Percentiles rank a stretch among this genome's conserved stretches.
phyloP scores from a whole-genome alignment of 2,797 vertebrate species.

The Enteromius anoplus region DNA sequence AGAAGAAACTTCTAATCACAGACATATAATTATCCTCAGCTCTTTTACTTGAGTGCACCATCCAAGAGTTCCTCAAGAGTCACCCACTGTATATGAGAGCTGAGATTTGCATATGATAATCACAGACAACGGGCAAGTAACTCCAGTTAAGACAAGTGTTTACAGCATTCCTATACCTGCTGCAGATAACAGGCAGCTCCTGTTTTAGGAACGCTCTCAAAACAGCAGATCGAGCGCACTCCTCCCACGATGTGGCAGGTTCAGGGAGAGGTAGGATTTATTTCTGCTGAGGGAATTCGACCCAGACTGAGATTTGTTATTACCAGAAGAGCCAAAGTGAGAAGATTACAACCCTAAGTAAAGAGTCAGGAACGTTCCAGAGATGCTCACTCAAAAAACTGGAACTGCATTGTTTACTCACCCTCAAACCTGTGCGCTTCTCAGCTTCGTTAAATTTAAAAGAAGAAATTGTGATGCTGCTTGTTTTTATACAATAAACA shows the following conservation, averaged over 20 bases:
- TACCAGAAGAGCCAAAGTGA: conserved; percentile 24
- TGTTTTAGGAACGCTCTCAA: conserved; percentile 30
- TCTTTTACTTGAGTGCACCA: conserved; percentile 11
- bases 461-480: neutral
- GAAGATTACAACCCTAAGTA: neutral
- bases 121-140: neutral
- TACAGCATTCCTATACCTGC: conserved; percentile 21
- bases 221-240: conserved; percentile 26
- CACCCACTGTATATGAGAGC: neutral
- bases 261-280: conserved; percentile 34
- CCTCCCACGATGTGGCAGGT: conserved; percentile 6
- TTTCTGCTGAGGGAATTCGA: conserved; percentile 30
- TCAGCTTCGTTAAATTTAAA: neutral
- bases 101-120: conserved; percentile 9
- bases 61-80: conserved; percentile 7
- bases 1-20: conserved; percentile 33
- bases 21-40: neutral
- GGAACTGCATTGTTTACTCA: neutral
- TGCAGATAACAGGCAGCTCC: conserved; percentile 36
- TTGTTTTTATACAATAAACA: neutral
- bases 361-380: neutral
- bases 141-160: neutral
- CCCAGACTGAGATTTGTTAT: conserved; percentile 51
- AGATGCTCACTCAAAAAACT: neutral
- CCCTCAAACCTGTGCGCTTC: neutral